A percentile compares a stretch with the other conserved stretches of the same genome.
These are phyloP conservation scores for Pangasius sanitwongsei DNA, from an alignment of 2,797 vertebrate species.

Conservation along the genomic window DNA sequence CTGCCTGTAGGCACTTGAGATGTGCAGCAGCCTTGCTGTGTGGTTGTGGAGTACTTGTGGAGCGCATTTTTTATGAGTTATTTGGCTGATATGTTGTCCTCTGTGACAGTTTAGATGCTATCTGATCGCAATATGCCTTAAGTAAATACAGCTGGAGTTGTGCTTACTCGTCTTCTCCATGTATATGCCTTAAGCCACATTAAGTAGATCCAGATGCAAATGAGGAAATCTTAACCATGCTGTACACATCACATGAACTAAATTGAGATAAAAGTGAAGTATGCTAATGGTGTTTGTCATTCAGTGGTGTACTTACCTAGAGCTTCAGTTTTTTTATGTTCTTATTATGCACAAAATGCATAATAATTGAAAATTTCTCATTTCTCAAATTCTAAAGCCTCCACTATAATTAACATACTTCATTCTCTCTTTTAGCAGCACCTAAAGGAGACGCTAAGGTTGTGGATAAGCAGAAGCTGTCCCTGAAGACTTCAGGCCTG, in stretches of 20 bases:
- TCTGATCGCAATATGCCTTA: constrained; percentile 25
- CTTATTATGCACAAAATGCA: too few species aligned
- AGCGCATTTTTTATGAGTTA: constrained; percentile 7
- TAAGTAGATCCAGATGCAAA: constrained; percentile 38
- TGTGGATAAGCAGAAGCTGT: constrained; percentile 88
- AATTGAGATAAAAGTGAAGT: neutral
- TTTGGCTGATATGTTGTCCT: constrained; percentile 21
- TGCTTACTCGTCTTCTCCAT: constrained; percentile 42
- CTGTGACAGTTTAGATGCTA: constrained; percentile 22
- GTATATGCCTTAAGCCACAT: constrained; percentile 36
- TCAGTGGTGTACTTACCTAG: neutral
- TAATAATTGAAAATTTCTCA: too few species aligned
- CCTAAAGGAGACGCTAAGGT: constrained; percentile 86
- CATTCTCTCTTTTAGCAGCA: constrained; percentile 48
- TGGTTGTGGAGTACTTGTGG: neutral
- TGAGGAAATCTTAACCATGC: neutral
- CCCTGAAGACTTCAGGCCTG: constrained; percentile 83
- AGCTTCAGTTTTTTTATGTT: neutral
- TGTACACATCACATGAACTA: neutral
- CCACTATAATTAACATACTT: neutral
- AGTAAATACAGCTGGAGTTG: constrained; percentile 64
- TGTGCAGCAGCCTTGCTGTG: neutral
- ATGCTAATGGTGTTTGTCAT: neutral
- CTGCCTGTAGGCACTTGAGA: neutral
- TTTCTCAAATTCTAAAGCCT: neutral